phyloP scores from a whole-genome alignment of 2,113 vertebrate species.

The Phylloscopus whistleri region DNA sequence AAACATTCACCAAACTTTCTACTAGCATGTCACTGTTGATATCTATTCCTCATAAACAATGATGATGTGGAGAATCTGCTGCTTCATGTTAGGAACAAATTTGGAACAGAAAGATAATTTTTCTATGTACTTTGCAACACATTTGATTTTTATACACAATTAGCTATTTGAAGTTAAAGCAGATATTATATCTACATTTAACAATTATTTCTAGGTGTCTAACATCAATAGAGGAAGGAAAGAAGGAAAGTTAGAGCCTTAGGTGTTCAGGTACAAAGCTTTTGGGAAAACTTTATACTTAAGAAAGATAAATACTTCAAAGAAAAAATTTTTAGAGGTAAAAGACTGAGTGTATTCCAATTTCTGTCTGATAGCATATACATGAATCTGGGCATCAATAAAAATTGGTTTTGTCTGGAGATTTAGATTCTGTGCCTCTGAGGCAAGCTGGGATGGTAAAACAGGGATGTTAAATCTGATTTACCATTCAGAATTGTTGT shows the following conservation, averaged over 20 bases:
- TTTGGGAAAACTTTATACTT: neutral
- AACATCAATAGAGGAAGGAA: neutral
- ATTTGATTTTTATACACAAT: neutral
- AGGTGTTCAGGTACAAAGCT: neutral
- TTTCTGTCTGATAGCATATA: neutral
- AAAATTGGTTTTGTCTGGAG: neutral
- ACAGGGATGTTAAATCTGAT: neutral
- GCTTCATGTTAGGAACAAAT: neutral
- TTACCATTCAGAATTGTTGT: neutral
- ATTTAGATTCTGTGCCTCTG: neutral
- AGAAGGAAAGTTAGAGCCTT: neutral
- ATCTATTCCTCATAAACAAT: neutral
- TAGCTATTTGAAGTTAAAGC: neutral
- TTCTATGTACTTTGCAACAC: neutral
- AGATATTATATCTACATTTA: neutral
- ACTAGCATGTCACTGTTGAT: neutral
- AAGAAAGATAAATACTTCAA: neutral
- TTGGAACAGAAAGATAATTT: neutral
- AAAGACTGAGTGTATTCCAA: neutral
- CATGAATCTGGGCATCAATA: neutral
- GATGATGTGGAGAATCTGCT: neutral
- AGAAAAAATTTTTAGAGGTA: rapidly evolving
- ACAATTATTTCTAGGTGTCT: neutral
- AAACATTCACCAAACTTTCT: neutral
- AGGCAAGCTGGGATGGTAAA: neutral